These are phyloP conservation scores for Trochalopteron elliotii DNA, from an alignment of 2,113 vertebrate genomes.

Conservation along the genomic window DNA sequence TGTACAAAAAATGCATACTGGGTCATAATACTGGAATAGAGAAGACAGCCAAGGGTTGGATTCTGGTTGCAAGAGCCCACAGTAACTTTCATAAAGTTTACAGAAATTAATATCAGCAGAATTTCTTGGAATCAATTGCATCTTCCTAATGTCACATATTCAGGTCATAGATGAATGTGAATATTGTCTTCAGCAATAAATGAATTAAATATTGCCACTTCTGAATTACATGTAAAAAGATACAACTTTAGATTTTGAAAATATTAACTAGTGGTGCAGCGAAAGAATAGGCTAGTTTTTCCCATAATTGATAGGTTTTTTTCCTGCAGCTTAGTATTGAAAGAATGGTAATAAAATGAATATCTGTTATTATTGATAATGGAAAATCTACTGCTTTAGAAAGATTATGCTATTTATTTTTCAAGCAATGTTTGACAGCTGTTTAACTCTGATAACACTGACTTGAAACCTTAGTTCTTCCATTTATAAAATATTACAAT, in stretches of 20 bases:
- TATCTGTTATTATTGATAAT: conserved; percentile 2
- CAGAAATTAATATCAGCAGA: not conserved
- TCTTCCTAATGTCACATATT: not conserved
- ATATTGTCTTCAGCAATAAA: not conserved
- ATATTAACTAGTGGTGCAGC: not conserved
- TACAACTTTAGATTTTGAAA: not conserved
- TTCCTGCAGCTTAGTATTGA: not conserved
- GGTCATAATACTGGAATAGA: not conserved
- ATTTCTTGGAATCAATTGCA: not conserved
- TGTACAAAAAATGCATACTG: not conserved
- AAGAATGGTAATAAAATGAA: not conserved
- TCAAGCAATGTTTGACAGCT: not conserved
- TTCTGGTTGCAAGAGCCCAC: not conserved
- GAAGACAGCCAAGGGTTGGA: not conserved
- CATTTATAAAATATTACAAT: not conserved
- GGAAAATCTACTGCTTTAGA: conserved; percentile 7
- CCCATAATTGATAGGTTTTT: not conserved
- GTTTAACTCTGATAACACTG: not conserved
- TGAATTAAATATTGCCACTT: not conserved
- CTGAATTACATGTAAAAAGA: not conserved
- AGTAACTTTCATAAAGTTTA: not conserved
- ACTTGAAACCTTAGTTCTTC: not conserved
- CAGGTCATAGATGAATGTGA: not conserved
- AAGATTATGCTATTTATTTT: conserved; percentile 9
- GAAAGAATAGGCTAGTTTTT: not conserved